These are phyloP conservation scores for Anarhynchus alexandrinus DNA, from an alignment of 2,113 vertebrate species.

Conservation along the genomic window DNA sequence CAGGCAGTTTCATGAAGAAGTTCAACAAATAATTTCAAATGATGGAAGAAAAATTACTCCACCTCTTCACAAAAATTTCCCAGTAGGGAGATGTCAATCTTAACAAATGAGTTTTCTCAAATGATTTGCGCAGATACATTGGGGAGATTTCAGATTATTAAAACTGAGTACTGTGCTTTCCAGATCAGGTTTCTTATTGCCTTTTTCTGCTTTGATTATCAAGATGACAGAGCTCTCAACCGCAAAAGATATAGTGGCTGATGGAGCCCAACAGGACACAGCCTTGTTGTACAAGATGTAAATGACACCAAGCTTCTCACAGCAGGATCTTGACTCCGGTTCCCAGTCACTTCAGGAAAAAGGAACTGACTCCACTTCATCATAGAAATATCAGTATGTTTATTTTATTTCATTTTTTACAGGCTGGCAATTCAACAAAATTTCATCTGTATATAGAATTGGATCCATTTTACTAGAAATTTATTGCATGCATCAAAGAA, in stretches of 20 bases:
- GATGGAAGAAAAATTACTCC: not conserved
- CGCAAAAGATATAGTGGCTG: not conserved
- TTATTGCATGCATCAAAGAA: not conserved
- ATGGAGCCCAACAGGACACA: not conserved
- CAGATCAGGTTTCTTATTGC: not conserved
- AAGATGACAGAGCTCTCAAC: not conserved
- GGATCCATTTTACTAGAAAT: not conserved
- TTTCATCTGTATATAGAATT: not conserved
- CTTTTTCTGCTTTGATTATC: not conserved
- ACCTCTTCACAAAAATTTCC: not conserved
- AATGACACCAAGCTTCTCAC: not conserved
- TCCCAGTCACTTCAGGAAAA: not conserved
- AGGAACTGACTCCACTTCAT: not conserved
- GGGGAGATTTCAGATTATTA: not conserved
- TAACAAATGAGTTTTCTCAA: not conserved
- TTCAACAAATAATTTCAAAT: not conserved
- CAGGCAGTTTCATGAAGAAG: not conserved
- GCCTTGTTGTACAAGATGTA: not conserved
- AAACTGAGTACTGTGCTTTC: not conserved
- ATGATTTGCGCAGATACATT: not conserved
- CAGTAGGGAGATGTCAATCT: not conserved
- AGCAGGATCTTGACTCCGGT: not conserved
- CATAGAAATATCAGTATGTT: not conserved
- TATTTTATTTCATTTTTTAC: not conserved
- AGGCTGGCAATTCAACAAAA: not conserved